These are phyloP conservation scores for Theristicus caerulescens DNA, from an alignment of 2,113 vertebrate species.

Conservation along the genomic window DNA sequence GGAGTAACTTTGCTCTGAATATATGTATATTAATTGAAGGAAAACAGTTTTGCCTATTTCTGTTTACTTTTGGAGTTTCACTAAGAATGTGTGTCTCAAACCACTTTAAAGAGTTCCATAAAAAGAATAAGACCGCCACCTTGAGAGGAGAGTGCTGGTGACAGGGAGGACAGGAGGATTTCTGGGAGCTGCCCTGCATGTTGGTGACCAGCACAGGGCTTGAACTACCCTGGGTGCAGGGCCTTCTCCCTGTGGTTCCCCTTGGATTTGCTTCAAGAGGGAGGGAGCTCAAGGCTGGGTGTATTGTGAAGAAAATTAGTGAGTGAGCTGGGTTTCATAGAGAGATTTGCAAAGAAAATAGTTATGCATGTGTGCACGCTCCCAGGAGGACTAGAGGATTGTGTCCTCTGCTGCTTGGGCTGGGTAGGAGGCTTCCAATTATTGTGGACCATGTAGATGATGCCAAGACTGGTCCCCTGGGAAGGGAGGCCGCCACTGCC, in stretches of 20 bases:
- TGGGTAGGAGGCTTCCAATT: not conserved
- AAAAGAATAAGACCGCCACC: not conserved
- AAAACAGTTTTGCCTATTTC: not conserved
- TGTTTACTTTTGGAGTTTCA: not conserved
- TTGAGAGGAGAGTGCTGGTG: not conserved
- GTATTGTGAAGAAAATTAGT: not conserved
- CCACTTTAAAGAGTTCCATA: not conserved
- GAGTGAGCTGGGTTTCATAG: not conserved
- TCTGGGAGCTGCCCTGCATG: not conserved
- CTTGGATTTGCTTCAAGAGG: not conserved
- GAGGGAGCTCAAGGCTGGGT: not conserved
- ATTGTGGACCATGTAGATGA: not conserved
- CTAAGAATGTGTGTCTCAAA: not conserved
- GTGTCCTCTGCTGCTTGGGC: not conserved
- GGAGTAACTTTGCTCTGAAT: not conserved
- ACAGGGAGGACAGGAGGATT: not conserved
- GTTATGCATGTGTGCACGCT: fast-evolving
- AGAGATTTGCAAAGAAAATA: not conserved
- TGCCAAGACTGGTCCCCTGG: fast-evolving
- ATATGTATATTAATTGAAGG: not conserved
- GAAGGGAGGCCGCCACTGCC: not conserved
- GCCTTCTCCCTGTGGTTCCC: not conserved
- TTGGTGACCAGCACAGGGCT: not conserved
- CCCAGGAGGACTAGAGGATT: not conserved
- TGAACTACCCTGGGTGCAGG: not conserved